Percentiles rank a stretch among this genome's conserved stretches.
Evolutionary conservation across 2,797 vertebrate genomes (phyloP).

Genomic region (Lutra lutra): DNA sequence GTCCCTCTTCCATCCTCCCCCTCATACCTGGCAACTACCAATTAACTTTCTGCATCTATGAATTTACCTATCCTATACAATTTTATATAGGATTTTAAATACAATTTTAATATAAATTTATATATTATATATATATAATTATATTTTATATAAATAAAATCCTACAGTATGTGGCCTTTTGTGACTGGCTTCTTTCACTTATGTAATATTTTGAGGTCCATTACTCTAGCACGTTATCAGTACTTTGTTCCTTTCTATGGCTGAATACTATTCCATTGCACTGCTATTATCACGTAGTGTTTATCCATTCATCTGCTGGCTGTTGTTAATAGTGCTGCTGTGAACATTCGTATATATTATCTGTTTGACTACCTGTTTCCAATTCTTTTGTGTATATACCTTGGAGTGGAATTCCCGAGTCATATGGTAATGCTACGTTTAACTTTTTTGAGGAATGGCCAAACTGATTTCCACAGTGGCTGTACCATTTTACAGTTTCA

Average conservation of each 20-base stretch:
- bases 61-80: background rate
- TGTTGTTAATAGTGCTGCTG: background rate
- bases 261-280: background rate
- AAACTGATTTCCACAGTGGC: background rate
- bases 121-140: too few relatives aligned
- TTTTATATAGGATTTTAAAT: background rate
- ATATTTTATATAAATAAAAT: too few relatives aligned
- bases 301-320: background rate
- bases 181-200: background rate
- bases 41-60: background rate
- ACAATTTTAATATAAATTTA: too few relatives aligned
- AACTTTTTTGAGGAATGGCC: background rate
- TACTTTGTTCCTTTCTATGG: background rate
- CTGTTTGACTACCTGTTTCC: background rate
- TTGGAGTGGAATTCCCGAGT: background rate
- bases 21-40: background rate
- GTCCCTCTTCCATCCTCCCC: background rate
- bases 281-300: background rate
- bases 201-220: background rate
- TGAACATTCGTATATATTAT: background rate
- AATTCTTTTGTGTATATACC: background rate
- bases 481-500: background rate
- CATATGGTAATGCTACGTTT: background rate
- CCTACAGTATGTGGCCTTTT: background rate
- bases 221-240: background rate